A percentile compares a stretch with the other conserved stretches of the same genome.
Conservation (phyloP, 2,797 vertebrate species). For the Xiphorhynchus erythropygius region DNA sequence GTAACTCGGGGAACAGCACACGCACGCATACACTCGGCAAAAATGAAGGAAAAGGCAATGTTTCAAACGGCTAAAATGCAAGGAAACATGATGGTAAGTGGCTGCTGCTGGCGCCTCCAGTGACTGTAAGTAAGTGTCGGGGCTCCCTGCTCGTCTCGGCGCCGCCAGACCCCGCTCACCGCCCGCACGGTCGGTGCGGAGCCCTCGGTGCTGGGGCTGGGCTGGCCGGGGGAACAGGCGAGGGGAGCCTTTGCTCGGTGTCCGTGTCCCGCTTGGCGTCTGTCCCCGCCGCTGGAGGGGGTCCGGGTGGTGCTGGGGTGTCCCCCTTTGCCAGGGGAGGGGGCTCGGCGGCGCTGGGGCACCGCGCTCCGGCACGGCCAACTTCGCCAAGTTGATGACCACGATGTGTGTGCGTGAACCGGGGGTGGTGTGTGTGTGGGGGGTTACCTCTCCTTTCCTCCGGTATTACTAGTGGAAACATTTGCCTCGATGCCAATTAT, state of each 20-base stretch:
- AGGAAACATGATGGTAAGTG: conserved; percentile 88
- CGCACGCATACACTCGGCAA: conserved; percentile 38
- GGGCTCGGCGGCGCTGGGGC: background rate
- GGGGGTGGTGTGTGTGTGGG: background rate
- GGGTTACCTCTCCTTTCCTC: background rate
- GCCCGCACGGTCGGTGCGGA: background rate
- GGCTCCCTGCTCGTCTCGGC: background rate
- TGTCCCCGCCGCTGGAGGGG: background rate
- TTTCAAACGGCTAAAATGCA: conserved; percentile 98
- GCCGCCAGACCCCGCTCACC: background rate
- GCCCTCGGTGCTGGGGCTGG: background rate
- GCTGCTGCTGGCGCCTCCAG: background rate
- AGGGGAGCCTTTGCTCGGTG: background rate
- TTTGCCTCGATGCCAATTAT: background rate
- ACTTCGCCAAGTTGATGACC: conserved; percentile 68
- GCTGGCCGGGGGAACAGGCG: background rate
- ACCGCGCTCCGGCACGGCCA: background rate
- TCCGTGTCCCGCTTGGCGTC: background rate
- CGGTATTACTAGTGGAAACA: background rate
- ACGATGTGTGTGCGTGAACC: background rate
- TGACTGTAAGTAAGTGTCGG: background rate
- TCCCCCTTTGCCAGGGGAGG: background rate
- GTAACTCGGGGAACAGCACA: conserved; percentile 60
- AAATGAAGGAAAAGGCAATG: conserved; percentile 94
- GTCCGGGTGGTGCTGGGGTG: background rate